Percentiles rank a stretch among this genome's conserved stretches.
Conservation (phyloP, 2,113 vertebrate species). For the Romanogobio albipinnatus region DNA sequence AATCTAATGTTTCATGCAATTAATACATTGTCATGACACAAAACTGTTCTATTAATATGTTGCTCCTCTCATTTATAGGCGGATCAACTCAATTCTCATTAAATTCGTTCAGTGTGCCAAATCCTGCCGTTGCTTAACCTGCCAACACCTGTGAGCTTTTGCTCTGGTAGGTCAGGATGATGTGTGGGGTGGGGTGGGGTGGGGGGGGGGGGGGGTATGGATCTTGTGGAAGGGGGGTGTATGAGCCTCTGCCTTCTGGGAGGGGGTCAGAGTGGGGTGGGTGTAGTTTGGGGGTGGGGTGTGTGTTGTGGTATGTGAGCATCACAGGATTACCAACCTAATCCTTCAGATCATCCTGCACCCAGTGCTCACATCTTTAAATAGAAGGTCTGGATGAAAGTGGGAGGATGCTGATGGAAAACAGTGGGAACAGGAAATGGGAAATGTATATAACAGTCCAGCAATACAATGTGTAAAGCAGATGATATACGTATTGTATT, state of each 20-base stretch:
- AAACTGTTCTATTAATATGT: neutral
- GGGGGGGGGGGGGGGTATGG: neutral
- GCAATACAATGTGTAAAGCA: neutral
- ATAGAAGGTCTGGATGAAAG: conserved; percentile 67
- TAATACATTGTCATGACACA: neutral
- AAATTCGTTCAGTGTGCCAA: conserved; percentile 24
- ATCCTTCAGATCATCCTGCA: conserved; percentile 76
- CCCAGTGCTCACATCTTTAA: conserved; percentile 70
- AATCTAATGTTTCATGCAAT: neutral
- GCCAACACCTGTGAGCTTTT: conserved; percentile 31
- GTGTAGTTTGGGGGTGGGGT: conserved; percentile 7
- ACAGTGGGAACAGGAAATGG: conserved; percentile 18
- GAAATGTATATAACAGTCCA: neutral
- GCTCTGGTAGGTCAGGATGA: conserved; percentile 51
- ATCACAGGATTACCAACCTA: conserved; percentile 73
- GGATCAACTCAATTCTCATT: conserved; percentile 38
- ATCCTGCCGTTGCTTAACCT: conserved; percentile 12
- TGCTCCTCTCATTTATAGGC: conserved; percentile 1
- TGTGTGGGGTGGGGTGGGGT: too few relatives aligned
- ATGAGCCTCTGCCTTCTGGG: conserved; percentile 53
- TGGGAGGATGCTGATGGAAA: conserved; percentile 56
- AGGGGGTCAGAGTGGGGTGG: conserved; percentile 42
- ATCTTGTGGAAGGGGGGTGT: conserved; percentile 16
- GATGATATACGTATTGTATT: neutral
- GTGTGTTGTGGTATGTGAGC: conserved; percentile 65